Base-by-base conservation (phyloP, 1,140 invertebrate species). In the Drosophila pandora region DNA sequence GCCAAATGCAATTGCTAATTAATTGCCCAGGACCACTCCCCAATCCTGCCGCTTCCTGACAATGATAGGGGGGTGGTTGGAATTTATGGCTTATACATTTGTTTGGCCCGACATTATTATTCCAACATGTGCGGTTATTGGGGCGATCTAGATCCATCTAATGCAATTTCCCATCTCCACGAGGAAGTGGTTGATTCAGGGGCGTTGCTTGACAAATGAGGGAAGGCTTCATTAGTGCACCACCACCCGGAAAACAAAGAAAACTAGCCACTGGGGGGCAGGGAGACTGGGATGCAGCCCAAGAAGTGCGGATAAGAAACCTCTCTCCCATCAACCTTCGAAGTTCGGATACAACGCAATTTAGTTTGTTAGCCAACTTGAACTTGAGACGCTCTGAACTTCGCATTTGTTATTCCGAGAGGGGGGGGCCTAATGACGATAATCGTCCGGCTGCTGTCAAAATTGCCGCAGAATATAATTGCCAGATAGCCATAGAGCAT, bases 1-100 rank as follows among this genome's bases (percentile, higher is more conserved):
- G 52, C 71, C 72, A 75, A 90, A 79, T 90, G 85, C 87, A 90
- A 90, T 90, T 82, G 81, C 82, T 90, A 90, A 90, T 90, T 90
- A 90, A 90, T 90, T 90, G 87, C 81, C 45, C 34, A 47, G 62
- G 60, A 53, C 37, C 47, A 22, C 13, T 22, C 10, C 50, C 37
- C 47, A 22, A 12, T 22, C 10, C 50, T 22, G 13, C 50, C 10
- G 50, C 9, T 32, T 37, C 34, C 34, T 10, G 34, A 37, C 10
- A 37, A 21, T 6, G 55, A 59, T 50, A 22, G 37, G 57, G 22
- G 30, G 48, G 34, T 37, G 34, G 34, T 12, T 55, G 45, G 56
- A 82, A 82, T 83, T 77, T 82, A 82, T 88, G 83, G 61, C 73
- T 57, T 54, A 67, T 52, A 79, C 79, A 88, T 83, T 83, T 81